A percentile compares a stretch with the other conserved stretches of the same genome.
Evolutionary conservation across 1,140 invertebrate genomes (phyloP).

Genomic region (Ptiloglossa arizonensis): DNA sequence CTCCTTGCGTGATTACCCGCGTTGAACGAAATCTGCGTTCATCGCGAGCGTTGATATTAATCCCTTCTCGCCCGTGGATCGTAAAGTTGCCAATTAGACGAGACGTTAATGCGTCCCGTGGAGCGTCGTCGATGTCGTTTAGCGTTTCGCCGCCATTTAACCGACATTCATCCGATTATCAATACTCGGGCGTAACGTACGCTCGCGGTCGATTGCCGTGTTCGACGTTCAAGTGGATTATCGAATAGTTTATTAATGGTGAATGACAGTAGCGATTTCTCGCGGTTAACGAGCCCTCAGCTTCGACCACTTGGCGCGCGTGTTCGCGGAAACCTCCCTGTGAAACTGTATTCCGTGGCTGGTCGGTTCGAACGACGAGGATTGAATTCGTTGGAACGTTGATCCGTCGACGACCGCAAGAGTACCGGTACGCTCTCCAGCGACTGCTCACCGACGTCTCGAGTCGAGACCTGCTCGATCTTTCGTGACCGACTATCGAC

Average conservation of each 20-base stretch:
- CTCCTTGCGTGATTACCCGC: background rate
- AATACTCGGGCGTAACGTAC: background rate
- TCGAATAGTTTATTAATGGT: background rate
- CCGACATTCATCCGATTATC: constrained; percentile 3
- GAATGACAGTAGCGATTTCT: background rate
- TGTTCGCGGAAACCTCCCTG: too few species aligned
- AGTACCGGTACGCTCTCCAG: too few species aligned
- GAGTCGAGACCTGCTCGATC: too few species aligned
- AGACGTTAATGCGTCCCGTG: background rate
- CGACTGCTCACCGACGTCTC: too few species aligned
- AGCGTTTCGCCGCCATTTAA: background rate
- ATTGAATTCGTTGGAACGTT: background rate
- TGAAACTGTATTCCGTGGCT: too few species aligned
- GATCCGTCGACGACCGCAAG: too few species aligned
- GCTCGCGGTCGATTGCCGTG: background rate
- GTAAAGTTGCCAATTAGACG: constrained; percentile 13
- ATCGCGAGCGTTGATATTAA: background rate
- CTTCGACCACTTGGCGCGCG: too few species aligned
- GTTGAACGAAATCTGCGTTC: background rate
- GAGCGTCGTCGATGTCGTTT: background rate
- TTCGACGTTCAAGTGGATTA: background rate
- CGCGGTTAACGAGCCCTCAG: background rate
- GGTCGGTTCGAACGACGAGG: background rate
- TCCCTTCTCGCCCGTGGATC: background rate
- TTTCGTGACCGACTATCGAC: too few species aligned